Percentiles rank a stretch among this genome's conserved stretches.
Evolutionary conservation across 1,140 invertebrate species (phyloP).

Genomic region (Solen grandis): DNA sequence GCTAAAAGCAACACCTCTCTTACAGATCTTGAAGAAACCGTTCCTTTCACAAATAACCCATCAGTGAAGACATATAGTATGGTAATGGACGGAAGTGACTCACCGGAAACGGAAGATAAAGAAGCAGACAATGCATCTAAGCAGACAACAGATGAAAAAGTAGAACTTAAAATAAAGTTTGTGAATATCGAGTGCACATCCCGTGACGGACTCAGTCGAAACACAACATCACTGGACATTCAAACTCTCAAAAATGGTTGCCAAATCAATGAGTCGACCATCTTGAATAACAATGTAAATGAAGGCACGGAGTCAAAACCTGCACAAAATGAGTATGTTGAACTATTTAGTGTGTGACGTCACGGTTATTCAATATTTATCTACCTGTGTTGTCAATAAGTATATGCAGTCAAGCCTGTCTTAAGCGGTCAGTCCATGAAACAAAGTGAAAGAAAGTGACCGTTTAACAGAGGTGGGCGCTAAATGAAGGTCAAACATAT

Average conservation of each 20-base stretch:
- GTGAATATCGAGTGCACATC: slow-evolving; percentile 45
- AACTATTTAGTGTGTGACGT: too few species aligned
- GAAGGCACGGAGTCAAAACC: too few species aligned
- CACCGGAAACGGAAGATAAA: neutral
- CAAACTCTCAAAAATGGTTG: slow-evolving; percentile 37
- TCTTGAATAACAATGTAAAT: slow-evolving; percentile 39
- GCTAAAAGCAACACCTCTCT: neutral
- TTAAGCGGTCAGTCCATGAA: too few species aligned
- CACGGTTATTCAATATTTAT: too few species aligned
- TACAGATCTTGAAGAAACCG: slow-evolving; percentile 22
- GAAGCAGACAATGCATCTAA: neutral
- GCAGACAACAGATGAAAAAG: neutral
- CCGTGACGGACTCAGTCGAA: slow-evolving; percentile 33
- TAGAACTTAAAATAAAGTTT: slow-evolving; percentile 44
- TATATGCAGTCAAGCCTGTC: too few species aligned
- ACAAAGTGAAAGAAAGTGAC: too few species aligned
- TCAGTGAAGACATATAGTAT: neutral
- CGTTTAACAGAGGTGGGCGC: too few species aligned
- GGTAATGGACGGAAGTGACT: neutral
- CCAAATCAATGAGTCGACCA: neutral
- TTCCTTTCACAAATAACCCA: slow-evolving; percentile 26
- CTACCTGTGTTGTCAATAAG: too few species aligned
- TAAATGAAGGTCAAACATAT: too few species aligned
- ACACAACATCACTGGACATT: slow-evolving; percentile 42
- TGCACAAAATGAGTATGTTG: too few species aligned